These are phyloP conservation scores for Clarias laeviceps DNA, from an alignment of 2,797 vertebrate genomes.

Conservation along the genomic window DNA sequence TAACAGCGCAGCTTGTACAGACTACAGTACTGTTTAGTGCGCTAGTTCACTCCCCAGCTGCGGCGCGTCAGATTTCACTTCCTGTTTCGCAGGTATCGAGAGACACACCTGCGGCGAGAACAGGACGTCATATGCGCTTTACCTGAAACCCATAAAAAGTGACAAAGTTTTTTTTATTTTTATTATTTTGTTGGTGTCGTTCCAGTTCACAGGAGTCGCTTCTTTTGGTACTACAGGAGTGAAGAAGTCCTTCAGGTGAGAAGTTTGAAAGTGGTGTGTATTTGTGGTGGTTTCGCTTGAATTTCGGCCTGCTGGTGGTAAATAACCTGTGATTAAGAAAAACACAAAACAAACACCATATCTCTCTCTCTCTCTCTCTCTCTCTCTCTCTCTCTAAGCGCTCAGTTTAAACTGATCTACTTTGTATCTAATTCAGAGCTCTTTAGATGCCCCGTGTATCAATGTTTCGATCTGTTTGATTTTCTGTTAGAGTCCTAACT, in stretches of 20 bases:
- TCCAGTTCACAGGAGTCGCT: not conserved
- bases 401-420: no score
- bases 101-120: slow-evolving; percentile 67
- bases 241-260: not conserved
- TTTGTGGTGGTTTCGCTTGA: not conserved
- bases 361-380: no score
- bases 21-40: no score
- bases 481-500: slow-evolving; percentile 20
- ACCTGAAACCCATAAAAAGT: not conserved
- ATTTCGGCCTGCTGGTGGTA: not conserved
- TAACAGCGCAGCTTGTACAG: no score
- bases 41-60: not conserved
- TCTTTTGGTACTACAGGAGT: not conserved
- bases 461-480: not conserved
- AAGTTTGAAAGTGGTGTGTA: not conserved
- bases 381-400: no score
- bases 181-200: not conserved
- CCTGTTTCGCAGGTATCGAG: slow-evolving; percentile 73
- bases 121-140: not conserved
- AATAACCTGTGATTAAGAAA: no score
- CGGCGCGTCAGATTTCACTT: slow-evolving; percentile 78
- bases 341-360: no score
- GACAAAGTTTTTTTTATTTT: not conserved
- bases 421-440: no score
- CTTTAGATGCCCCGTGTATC: not conserved